A percentile compares a stretch with the other conserved stretches of the same genome.
Evolutionary conservation across 2,797 vertebrate genomes (phyloP).

Genomic region (Acipenser oxyrinchus): DNA sequence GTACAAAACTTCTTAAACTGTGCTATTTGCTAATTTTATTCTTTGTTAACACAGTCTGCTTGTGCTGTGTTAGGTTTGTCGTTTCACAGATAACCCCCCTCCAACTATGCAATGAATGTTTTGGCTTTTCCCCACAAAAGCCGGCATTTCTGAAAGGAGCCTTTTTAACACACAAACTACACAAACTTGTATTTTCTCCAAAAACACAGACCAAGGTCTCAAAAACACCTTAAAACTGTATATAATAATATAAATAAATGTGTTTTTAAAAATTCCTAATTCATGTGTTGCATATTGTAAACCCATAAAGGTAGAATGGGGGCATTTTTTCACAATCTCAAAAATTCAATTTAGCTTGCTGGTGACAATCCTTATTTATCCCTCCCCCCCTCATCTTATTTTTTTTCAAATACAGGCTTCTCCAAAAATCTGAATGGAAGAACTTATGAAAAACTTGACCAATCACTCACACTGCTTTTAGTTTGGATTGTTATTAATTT

Average conservation of each 20-base stretch:
- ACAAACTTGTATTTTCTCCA: slow-evolving; percentile 81
- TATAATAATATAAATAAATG: not conserved
- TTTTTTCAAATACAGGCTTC: slow-evolving; percentile 17
- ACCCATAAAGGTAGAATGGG: no score
- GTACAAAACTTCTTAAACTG: slow-evolving; percentile 75
- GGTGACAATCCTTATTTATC: slow-evolving; percentile 47
- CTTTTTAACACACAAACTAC: slow-evolving; percentile 63
- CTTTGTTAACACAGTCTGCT: slow-evolving; percentile 54
- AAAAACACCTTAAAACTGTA: no score
- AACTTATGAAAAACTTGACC: no score
- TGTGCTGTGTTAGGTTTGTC: slow-evolving; percentile 59
- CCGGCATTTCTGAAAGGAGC: slow-evolving; percentile 66
- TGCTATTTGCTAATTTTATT: slow-evolving; percentile 74
- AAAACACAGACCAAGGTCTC: slow-evolving; percentile 35
- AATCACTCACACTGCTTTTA: no score
- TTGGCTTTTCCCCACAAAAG: slow-evolving; percentile 69
- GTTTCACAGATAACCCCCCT: slow-evolving; percentile 76
- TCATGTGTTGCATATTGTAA: no score
- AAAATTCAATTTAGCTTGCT: slow-evolving; percentile 28
- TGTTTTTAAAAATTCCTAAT: slow-evolving; percentile 7
- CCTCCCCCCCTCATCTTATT: slow-evolving; percentile 5
- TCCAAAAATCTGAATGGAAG: no score
- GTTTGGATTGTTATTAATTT: no score
- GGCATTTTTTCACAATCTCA: not conserved
- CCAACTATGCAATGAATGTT: slow-evolving; percentile 96